A percentile compares a stretch with the other conserved stretches of the same genome.
These are phyloP conservation scores for Tetragnatha montana DNA, from an alignment of 2,888 invertebrate species.

Conservation along the genomic window DNA sequence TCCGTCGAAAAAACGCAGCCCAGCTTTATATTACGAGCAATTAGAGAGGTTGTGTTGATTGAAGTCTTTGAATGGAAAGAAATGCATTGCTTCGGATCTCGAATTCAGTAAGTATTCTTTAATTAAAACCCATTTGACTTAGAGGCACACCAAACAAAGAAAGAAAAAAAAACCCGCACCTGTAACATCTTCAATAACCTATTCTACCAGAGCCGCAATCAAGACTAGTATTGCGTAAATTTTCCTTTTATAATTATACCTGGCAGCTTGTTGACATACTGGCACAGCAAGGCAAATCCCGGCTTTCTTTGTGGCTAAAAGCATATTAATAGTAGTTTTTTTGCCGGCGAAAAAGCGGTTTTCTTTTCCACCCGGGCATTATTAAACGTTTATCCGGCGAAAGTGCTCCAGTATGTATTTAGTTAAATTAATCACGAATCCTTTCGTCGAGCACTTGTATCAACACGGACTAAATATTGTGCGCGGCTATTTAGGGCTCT, in stretches of 20 bases:
- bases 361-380: slow-evolving; percentile 47
- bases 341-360: slow-evolving; percentile 27
- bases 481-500: slow-evolving; percentile 52
- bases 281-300: background rate
- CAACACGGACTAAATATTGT: slow-evolving; percentile 58
- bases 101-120: slow-evolving; percentile 47
- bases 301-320: slow-evolving; percentile 49
- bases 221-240: slow-evolving; percentile 38
- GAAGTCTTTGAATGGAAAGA: slow-evolving; percentile 32
- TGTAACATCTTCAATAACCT: slow-evolving; percentile 34
- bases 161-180: slow-evolving; percentile 39
- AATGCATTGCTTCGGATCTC: background rate
- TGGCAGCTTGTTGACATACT: slow-evolving; percentile 61
- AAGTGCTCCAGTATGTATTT: slow-evolving; percentile 46
- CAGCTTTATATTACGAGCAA: slow-evolving; percentile 47
- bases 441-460: slow-evolving; percentile 60
- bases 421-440: slow-evolving; percentile 66
- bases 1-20: background rate
- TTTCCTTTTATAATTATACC: slow-evolving; percentile 65
- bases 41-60: slow-evolving; percentile 57
- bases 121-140: slow-evolving; percentile 68
- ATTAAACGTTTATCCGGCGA: slow-evolving; percentile 60
- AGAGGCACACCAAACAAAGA: slow-evolving; percentile 53
- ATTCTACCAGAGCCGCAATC: slow-evolving; percentile 41
- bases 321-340: slow-evolving; percentile 56